phyloP scores from a whole-genome alignment of 2,113 vertebrate genomes.

The Gracilinanus agilis region DNA sequence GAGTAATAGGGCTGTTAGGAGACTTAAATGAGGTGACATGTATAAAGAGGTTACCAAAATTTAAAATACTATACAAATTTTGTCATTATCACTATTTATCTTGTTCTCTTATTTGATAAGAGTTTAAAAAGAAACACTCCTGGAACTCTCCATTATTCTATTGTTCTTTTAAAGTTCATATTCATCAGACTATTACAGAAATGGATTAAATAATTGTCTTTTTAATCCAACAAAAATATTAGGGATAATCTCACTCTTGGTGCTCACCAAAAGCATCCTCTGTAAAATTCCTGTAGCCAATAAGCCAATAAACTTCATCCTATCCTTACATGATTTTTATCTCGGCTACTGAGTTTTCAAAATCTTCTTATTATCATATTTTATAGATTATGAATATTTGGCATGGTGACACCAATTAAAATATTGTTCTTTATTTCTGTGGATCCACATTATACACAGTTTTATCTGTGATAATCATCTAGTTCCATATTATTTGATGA shows the following conservation, averaged over 20 bases:
- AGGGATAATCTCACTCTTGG: neutral
- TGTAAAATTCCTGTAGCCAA: neutral
- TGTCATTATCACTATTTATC: neutral
- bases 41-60: neutral
- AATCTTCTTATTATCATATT: neutral
- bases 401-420: neutral
- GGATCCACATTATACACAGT: neutral
- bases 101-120: neutral
- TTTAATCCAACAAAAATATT: neutral
- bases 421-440: neutral
- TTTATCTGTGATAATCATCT: neutral
- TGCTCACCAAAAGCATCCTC: neutral
- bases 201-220: neutral
- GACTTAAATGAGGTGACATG: neutral
- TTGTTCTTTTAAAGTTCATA: neutral
- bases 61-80: neutral
- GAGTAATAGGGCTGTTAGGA: neutral
- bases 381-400: neutral
- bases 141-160: neutral
- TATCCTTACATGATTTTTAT: neutral
- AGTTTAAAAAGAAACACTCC: neutral
- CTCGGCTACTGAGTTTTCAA: neutral
- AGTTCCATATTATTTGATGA: neutral
- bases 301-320: neutral
- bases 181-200: neutral